These are phyloP conservation scores for Linyphia triangularis DNA, from an alignment of 2,888 invertebrate species.

Conservation along the genomic window DNA sequence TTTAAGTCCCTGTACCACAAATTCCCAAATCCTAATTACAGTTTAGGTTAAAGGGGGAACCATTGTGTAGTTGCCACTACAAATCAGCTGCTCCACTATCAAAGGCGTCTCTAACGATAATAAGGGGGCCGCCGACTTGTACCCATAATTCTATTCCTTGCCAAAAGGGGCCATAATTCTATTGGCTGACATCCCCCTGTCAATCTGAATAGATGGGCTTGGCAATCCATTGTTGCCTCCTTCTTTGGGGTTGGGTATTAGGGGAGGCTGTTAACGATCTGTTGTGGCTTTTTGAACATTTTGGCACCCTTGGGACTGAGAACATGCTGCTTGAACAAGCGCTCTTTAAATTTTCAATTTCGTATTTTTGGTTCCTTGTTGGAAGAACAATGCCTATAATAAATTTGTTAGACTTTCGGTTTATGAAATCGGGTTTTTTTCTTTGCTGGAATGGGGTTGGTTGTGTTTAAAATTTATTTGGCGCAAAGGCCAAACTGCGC, in stretches of 20 bases:
- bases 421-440: too few relatives aligned
- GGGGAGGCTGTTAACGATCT: conserved; percentile 37
- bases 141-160: conserved; percentile 55
- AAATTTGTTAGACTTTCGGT: too few relatives aligned
- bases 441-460: too few relatives aligned
- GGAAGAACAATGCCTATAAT: too few relatives aligned
- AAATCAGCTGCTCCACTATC: conserved; percentile 44
- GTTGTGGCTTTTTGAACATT: conserved; percentile 20
- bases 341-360: not conserved
- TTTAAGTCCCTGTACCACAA: not conserved
- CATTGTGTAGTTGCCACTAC: conserved; percentile 44
- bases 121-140: conserved; percentile 3
- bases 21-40: conserved; percentile 43
- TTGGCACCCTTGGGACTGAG: too few relatives aligned
- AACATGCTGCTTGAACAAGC: not conserved
- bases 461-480: too few relatives aligned
- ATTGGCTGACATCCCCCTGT: conserved; percentile 70
- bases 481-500: too few relatives aligned
- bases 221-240: conserved; percentile 65
- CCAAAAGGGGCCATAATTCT: conserved; percentile 59
- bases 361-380: too few relatives aligned
- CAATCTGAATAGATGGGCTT: conserved; percentile 68
- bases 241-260: not conserved
- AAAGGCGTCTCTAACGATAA: conserved; percentile 53
- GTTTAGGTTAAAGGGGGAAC: conserved; percentile 27